A percentile compares a stretch with the other conserved stretches of the same genome.
Conservation (phyloP, 2,888 invertebrate species). For the Chloromyia formosa region DNA sequence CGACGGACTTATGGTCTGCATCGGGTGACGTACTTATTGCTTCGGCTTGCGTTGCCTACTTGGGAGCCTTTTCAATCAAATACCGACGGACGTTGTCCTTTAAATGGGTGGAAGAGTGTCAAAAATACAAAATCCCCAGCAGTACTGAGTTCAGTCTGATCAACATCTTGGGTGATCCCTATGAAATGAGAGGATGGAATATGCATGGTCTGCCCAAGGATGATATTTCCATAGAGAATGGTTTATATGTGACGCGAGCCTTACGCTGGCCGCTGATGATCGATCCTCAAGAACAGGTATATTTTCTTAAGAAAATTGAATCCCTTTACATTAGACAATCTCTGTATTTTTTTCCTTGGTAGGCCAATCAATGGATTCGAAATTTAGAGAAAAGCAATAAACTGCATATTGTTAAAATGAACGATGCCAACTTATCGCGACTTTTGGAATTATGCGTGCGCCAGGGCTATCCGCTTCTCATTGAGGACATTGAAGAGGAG, state of each 20-base stretch:
- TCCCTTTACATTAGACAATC: too few species aligned
- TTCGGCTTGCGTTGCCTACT: constrained; percentile 87
- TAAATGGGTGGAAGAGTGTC: constrained; percentile 76
- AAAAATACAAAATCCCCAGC: constrained; percentile 73
- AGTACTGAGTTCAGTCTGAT: constrained; percentile 76
- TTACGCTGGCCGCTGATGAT: constrained; percentile 91
- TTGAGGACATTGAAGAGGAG: constrained; percentile 89
- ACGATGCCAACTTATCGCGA: constrained; percentile 78
- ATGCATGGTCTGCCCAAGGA: constrained; percentile 88
- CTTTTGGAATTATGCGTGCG: constrained; percentile 80
- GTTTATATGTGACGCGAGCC: constrained; percentile 84
- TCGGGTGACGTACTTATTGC: constrained; percentile 89
- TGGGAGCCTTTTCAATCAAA: constrained; percentile 85
- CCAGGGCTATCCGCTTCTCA: constrained; percentile 83
- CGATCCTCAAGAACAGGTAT: constrained; percentile 93
- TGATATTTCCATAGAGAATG: constrained; percentile 89
- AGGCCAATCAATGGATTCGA: constrained; percentile 92
- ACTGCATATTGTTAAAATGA: constrained; percentile 80
- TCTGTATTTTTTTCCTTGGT: too few species aligned
- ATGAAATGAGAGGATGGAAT: constrained; percentile 90
- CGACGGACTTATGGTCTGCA: constrained; percentile 74
- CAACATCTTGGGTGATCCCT: constrained; percentile 80
- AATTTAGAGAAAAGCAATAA: constrained; percentile 83
- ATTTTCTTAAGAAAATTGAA: too few species aligned
- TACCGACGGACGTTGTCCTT: constrained; percentile 75